Evolutionary conservation across 2,113 vertebrate genomes (phyloP), one percentile per base, ranked within the genome.

Genomic region (Fregata magnificens): DNA sequence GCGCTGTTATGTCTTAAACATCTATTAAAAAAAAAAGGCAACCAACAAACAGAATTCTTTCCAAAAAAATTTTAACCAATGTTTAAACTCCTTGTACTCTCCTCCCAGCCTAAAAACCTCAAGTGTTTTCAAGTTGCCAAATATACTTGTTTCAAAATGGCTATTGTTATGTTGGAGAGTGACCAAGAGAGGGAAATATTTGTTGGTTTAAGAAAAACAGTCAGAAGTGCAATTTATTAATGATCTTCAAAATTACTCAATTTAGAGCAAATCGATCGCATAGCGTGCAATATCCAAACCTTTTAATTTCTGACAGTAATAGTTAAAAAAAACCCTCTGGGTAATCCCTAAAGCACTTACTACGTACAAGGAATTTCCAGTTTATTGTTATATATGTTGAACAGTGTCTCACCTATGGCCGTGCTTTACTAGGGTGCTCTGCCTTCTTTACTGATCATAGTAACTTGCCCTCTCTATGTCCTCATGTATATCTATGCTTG

Each of bases 61-160:
- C 87, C 52, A 26, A 61, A 79, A 53, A 80, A 65, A 49, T 91
- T 87, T 65, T 77, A 90, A 87, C 40, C 62, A 36, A 13, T 90
- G 58, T 93, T 95, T 90, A 80, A 82, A 93, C 94, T 94, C 82
- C 34, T 90, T 76, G 21, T 89, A 61, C 11, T 85, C 13, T 82
- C 6, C 49, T 96, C 36, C 34, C 36, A 88, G 52, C 34, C 61
- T 84, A 36, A 72, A 96, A 96, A 32, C 67, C 52, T 65, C 38
- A 73, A 42, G 11, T 73, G 31, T 63, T 83, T 78, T 55, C 59
- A 52, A n/a, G 72, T 73, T 82, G 40, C 72, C 50, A 50, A 92
- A 62, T 56, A n/a, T 28, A 36, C 52, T 95, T 82, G 28, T 76
- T 90, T 63, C 11, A 72, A 71, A 90, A 67, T 50, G 25, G 42